Evolutionary conservation across 1,140 invertebrate genomes (phyloP).

Genomic region (Carcinoscorpius rotundicauda): DNA sequence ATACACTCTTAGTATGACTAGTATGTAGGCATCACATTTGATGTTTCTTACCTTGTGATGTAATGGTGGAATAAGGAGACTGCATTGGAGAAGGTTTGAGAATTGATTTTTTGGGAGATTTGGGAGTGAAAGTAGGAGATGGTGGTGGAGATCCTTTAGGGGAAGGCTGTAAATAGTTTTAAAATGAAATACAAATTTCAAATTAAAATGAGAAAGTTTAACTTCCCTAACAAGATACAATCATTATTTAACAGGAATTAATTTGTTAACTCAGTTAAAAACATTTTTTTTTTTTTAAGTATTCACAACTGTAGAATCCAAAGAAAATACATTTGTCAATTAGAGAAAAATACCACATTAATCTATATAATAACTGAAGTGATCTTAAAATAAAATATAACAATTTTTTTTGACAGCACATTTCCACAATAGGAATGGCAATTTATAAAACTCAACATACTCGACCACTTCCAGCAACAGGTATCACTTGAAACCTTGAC

Average conservation of each 20-base stretch:
- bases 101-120: slow-evolving; percentile 21
- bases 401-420: neutral
- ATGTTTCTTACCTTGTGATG: slow-evolving; percentile 22
- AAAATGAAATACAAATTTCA: neutral
- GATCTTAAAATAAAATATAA: neutral
- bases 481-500: slow-evolving; percentile 57
- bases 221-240: no score
- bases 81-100: slow-evolving; percentile 20
- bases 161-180: slow-evolving; percentile 19
- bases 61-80: slow-evolving; percentile 22
- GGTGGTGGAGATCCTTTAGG: slow-evolving; percentile 22
- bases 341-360: neutral
- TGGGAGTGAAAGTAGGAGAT: slow-evolving; percentile 19
- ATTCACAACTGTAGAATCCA: neutral
- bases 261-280: no score
- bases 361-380: neutral
- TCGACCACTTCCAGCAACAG: slow-evolving; percentile 33
- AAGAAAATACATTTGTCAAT: neutral
- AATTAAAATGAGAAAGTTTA: no score
- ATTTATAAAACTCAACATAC: neutral
- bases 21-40: no score
- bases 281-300: no score
- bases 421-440: no score
- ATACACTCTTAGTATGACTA: neutral
- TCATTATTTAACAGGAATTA: no score